Evolutionary conservation across 2,888 invertebrate genomes (phyloP), one percentile per base, ranked within the genome.

Genomic region (Entomobrya proxima): DNA sequence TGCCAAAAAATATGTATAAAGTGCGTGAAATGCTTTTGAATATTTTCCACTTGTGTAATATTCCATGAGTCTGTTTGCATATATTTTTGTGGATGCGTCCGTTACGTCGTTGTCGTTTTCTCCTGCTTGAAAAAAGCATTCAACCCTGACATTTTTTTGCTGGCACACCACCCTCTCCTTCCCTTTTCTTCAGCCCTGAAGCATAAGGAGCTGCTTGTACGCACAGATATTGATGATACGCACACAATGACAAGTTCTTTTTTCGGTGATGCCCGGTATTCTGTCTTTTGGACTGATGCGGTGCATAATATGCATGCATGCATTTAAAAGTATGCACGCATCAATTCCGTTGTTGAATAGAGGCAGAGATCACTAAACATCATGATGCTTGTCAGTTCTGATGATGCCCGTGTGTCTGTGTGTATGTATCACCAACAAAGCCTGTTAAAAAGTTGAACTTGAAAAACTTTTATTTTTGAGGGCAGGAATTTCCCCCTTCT

Each of bases 71-170:
- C 24, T 69, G n/a, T 78, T 18, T 64, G 50, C 27, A 21, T 27
- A n/a, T 30, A 50, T n/a, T 18, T 32, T 74, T 77, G 61, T 64
- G 44, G 47, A 61, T 30, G 47, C 47, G 32, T 75, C n/a, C 40
- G 47, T 24, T 50, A 58, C 24, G 40, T 58, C 21, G 44, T 21
- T 52, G 37, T 69, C 69, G 37, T 67, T 27, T 61, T 47, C 47
- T 78, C 47, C 47, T 52, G 21, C 50, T 50, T 40, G n/a, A 30
- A 58, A 61, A 44, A 79, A 74, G 72, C 79, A 85, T 85, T 79
- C 85, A 79, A 79, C 74, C 85, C 74, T 85, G 85, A 85, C 78
- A 72, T 72, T 72, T 72, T n/a, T n/a, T n/a, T 72, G n/a, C 75
- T 85, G 79, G 58, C 85, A 64, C 79, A 79, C 64, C 85, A 47